These are phyloP conservation scores for Galagoides demidoff DNA, from an alignment of 2,797 vertebrate species.

Conservation along the genomic window DNA sequence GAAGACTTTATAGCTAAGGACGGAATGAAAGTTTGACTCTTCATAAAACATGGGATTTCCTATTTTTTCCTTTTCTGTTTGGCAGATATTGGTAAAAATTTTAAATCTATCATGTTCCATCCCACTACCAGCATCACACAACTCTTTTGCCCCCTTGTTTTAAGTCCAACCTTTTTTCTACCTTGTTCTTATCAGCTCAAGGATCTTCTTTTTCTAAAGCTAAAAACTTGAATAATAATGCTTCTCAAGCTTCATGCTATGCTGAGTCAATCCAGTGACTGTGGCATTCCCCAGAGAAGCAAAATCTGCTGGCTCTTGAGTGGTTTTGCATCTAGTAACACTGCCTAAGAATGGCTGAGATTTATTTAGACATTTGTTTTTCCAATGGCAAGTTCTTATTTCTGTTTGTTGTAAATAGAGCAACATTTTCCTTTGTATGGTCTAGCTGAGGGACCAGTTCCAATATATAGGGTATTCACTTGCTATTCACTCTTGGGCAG, in stretches of 20 bases:
- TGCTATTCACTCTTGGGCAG: neutral
- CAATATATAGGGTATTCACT: neutral
- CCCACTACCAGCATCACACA: neutral
- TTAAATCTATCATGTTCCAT: neutral
- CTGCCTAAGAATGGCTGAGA: neutral
- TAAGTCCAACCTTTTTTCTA: neutral
- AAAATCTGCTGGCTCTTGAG: neutral
- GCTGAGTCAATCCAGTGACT: neutral
- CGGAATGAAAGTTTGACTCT: neutral
- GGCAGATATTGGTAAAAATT: neutral
- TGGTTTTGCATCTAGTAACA: neutral
- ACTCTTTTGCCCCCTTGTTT: neutral
- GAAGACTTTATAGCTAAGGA: neutral
- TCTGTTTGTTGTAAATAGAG: neutral
- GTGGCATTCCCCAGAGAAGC: neutral
- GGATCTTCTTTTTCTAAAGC: neutral
- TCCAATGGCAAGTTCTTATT: neutral
- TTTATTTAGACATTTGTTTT: neutral
- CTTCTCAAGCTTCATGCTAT: neutral
- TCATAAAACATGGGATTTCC: neutral
- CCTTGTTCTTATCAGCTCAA: neutral
- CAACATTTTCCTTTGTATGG: neutral
- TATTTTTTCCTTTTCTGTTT: neutral
- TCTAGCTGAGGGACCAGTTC: neutral
- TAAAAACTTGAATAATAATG: neutral